Evolutionary conservation across 2,113 vertebrate species (phyloP), one percentile per base, ranked within the genome.

Genomic region (Oostethus manadensis): DNA sequence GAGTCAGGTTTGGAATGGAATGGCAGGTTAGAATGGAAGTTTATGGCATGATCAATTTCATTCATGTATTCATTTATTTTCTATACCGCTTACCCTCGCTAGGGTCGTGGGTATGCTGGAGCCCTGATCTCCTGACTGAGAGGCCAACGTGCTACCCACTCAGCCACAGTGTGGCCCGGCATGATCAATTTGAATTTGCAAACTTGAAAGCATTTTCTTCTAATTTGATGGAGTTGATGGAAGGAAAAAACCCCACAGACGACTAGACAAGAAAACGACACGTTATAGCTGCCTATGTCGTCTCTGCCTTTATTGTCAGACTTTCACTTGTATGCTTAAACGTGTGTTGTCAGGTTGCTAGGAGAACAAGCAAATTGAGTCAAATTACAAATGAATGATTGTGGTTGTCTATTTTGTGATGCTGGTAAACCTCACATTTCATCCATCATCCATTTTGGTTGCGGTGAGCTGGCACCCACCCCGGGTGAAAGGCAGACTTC

Each of bases 31-130:
- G 55, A 74, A 71, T 66, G 10, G 3, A 60, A 75, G 77, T 74
- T 82, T 82, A 76, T 65, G 57, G 56, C 58, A 65, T 79, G 73
- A 71, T 79, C 70, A 63, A 74, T 73, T 44, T 35, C n/a, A n/a
- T n/a, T n/a, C n/a, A n/a, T n/a, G n/a, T n/a, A n/a, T n/a, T n/a
- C n/a, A n/a, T n/a, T n/a, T n/a, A n/a, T n/a, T n/a, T n/a, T n/a
- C n/a, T n/a, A n/a, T n/a, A n/a, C n/a, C n/a, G n/a, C n/a, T n/a
- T n/a, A n/a, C n/a, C n/a, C n/a, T n/a, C n/a, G n/a, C n/a, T n/a
- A n/a, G n/a, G n/a, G n/a, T n/a, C n/a, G n/a, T n/a, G n/a, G n/a
- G n/a, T n/a, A n/a, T n/a, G n/a, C n/a, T n/a, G n/a, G n/a, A n/a
- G n/a, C n/a, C n/a, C n/a, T n/a, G n/a, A n/a, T n/a, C n/a, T n/a